Evolutionary conservation across 2,888 invertebrate genomes (phyloP).

Genomic region (Erynnis tages): DNA sequence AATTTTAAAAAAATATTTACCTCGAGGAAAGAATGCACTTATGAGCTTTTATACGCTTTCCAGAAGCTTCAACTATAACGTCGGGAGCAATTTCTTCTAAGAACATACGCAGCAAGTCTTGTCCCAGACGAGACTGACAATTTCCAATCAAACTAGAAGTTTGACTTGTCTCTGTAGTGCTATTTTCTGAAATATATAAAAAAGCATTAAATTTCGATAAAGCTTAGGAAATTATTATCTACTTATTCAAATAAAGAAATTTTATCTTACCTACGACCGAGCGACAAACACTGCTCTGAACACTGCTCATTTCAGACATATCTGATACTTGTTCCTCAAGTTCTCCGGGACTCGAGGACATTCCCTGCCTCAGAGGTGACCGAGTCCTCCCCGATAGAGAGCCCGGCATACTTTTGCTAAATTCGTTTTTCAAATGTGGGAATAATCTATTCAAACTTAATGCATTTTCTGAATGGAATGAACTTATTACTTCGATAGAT

Average conservation of each 20-base stretch:
- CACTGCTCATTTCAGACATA: constrained; percentile 77
- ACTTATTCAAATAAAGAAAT: neutral
- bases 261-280: constrained; percentile 72
- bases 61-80: constrained; percentile 91
- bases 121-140: constrained; percentile 86
- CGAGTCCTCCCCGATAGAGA: constrained; percentile 56
- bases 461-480: constrained; percentile 80
- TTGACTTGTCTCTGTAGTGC: constrained; percentile 61
- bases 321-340: constrained; percentile 75
- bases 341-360: constrained; percentile 54
- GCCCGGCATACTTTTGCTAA: constrained; percentile 70
- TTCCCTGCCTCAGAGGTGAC: constrained; percentile 50
- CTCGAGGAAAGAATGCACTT: constrained; percentile 94
- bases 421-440: constrained; percentile 80
- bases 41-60: constrained; percentile 92
- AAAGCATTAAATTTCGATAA: neutral
- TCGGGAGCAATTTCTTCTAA: constrained; percentile 94
- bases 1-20: constrained; percentile 46
- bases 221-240: neutral
- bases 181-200: constrained; percentile 51
- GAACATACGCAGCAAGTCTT: constrained; percentile 95
- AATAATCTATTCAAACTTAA: constrained; percentile 83
- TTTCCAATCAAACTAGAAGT: constrained; percentile 65
- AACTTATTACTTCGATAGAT: constrained; percentile 82
- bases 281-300: constrained; percentile 80